Evolutionary conservation across 2,797 vertebrate genomes (phyloP).

Genomic region (Tapera naevia): DNA sequence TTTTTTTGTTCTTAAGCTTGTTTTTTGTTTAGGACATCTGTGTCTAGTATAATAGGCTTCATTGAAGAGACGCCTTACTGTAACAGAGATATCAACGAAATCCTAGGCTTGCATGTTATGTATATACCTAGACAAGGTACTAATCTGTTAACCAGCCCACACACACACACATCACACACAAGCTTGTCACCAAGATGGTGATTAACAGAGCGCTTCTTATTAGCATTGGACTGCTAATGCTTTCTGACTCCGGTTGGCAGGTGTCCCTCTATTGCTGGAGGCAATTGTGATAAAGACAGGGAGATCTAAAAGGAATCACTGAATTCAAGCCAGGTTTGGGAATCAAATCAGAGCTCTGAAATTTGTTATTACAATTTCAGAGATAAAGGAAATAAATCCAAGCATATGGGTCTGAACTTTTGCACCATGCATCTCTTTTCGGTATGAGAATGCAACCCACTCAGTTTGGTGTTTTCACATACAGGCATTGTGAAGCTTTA

Average conservation of each 20-base stretch:
- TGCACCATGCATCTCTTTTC: neutral
- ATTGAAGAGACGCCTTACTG: neutral
- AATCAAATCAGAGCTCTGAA: neutral
- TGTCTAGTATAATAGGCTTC: neutral
- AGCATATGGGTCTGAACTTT: neutral
- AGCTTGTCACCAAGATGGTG: neutral
- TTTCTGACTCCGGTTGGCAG: conserved; percentile 48
- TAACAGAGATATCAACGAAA: conserved; percentile 16
- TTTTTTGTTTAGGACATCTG: conserved; percentile 27
- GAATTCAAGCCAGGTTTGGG: neutral
- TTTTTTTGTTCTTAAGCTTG: neutral
- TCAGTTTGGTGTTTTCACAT: neutral
- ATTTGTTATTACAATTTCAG: conserved; percentile 5
- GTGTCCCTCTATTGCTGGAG: neutral
- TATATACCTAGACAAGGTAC: neutral
- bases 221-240: neutral
- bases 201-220: conserved; percentile 16
- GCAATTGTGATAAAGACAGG: neutral
- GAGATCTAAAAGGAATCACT: neutral
- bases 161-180: neutral
- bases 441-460: neutral
- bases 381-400: neutral
- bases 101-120: neutral
- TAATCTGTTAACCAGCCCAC: conserved; percentile 2
- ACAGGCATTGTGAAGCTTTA: neutral